Conservation (phyloP, 2,888 invertebrate species). For the Rotaria sp. region DNA sequence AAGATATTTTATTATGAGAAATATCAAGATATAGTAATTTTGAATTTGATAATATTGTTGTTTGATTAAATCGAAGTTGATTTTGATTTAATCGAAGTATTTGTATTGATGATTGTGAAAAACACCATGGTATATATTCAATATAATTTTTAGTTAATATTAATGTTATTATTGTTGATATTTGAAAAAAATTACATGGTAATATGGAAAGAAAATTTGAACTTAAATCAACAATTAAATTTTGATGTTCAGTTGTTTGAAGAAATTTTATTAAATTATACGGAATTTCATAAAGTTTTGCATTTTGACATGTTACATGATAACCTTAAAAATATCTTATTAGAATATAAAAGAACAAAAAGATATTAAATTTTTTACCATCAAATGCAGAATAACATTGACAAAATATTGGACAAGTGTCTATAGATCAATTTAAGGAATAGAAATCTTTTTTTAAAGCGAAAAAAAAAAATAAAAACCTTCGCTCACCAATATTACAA, state of each 20-base stretch:
- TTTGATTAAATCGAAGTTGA: neutral
- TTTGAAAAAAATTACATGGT: neutral
- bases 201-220: neutral
- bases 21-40: slow-evolving; percentile 6
- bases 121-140: neutral
- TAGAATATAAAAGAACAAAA: neutral
- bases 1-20: neutral
- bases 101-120: neutral
- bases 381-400: neutral
- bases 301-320: slow-evolving; percentile 9
- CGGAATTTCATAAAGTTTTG: neutral
- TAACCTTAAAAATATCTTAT: neutral
- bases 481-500: neutral
- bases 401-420: neutral
- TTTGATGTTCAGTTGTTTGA: neutral
- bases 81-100: neutral
- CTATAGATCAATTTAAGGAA: neutral
- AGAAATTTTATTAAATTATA: neutral
- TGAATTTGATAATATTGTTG: neutral
- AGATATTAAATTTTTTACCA: neutral
- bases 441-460: too few species aligned
- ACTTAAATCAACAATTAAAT: slow-evolving; percentile 16
- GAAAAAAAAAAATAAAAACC: neutral
- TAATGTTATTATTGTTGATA: neutral
- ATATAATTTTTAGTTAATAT: neutral